Evolutionary conservation across 1,140 invertebrate species (phyloP).

Genomic region (Megathymus violae): DNA sequence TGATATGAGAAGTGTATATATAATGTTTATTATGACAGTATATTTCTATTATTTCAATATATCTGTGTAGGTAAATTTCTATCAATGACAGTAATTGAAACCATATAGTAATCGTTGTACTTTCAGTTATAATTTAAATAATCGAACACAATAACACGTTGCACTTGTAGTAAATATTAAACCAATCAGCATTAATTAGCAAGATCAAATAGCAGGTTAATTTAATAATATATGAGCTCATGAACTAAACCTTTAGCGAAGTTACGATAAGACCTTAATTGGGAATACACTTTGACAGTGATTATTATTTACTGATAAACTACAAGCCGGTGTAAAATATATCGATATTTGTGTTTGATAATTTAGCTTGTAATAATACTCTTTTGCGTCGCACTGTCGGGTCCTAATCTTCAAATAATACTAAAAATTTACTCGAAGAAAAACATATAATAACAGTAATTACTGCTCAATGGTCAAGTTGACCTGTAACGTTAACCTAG

Average conservation of each 20-base stretch:
- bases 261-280: slow-evolving; percentile 15
- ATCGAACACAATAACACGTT: slow-evolving; percentile 9
- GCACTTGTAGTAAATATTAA: slow-evolving; percentile 14
- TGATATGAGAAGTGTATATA: too few species aligned
- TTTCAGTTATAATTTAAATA: too few species aligned
- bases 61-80: too few species aligned
- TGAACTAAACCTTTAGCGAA: slow-evolving; percentile 14
- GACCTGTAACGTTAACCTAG: slow-evolving; percentile 20
- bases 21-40: too few species aligned
- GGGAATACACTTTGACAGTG: slow-evolving; percentile 7
- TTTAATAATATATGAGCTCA: slow-evolving; percentile 24
- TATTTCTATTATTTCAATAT: too few species aligned
- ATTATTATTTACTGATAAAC: slow-evolving; percentile 2
- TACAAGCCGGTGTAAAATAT: slow-evolving; percentile 4
- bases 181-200: slow-evolving; percentile 32
- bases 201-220: slow-evolving; percentile 31
- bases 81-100: too few species aligned
- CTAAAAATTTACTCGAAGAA: background rate
- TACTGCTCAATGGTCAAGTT: background rate
- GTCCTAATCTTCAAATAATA: too few species aligned
- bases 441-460: slow-evolving; percentile 3
- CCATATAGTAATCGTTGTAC: too few species aligned
- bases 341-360: too few species aligned
- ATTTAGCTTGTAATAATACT: too few species aligned
- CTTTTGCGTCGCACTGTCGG: too few species aligned